phyloP scores from a whole-genome alignment of 2,797 vertebrate genomes.

The Spinus pinus region DNA sequence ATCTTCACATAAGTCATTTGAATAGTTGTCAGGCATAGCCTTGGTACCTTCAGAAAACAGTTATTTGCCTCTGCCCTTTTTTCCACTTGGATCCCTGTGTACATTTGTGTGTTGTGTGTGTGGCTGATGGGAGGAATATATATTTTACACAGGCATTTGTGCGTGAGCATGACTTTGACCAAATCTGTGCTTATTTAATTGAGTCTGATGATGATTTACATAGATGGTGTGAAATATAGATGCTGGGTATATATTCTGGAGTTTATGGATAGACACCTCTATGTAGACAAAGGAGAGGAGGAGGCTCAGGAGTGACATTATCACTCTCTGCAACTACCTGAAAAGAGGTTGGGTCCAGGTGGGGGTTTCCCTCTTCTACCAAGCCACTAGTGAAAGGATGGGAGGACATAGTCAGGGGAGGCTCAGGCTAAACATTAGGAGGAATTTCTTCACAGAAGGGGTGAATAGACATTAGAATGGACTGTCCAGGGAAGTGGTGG shows the following conservation, averaged over 20 bases:
- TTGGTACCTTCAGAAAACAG: neutral
- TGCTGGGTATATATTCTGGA: neutral
- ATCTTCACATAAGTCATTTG: neutral
- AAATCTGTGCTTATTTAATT: neutral
- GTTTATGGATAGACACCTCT: neutral
- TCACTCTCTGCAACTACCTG: neutral
- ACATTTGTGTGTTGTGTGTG: neutral
- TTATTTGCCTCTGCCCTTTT: neutral
- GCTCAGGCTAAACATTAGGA: neutral
- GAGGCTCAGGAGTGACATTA: neutral
- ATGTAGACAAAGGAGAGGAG: neutral
- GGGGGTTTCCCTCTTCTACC: neutral
- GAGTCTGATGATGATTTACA: neutral
- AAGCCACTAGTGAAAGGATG: neutral
- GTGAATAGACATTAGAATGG: neutral
- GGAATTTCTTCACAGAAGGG: neutral
- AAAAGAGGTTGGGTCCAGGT: neutral
- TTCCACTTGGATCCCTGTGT: neutral
- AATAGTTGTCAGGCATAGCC: neutral
- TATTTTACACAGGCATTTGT: neutral
- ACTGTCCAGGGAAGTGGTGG: neutral
- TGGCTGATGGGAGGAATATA: neutral
- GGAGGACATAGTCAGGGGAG: neutral
- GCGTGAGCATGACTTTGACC: rapidly evolving
- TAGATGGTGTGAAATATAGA: neutral